These are phyloP conservation scores for Montipora efflorescens DNA, from an alignment of 64 coral and sea anemone genomes.

Conservation along the genomic window DNA sequence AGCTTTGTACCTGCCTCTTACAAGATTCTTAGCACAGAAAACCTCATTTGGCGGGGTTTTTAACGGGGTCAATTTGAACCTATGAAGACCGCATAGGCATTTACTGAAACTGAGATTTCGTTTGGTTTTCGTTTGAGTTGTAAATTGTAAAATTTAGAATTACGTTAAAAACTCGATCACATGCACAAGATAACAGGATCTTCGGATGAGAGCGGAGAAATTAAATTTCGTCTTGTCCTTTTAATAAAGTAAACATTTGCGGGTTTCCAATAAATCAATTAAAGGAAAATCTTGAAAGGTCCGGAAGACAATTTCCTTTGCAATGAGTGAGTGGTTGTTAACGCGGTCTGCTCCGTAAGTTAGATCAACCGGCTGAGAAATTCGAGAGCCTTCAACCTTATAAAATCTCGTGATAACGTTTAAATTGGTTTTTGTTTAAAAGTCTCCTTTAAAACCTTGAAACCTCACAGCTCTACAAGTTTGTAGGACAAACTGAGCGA, in stretches of 20 bases:
- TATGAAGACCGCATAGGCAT: not conserved
- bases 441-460: too few relatives aligned
- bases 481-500: too few relatives aligned
- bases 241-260: not conserved
- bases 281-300: constrained; percentile 4
- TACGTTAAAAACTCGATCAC: too few relatives aligned
- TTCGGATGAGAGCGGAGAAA: not conserved
- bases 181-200: too few relatives aligned
- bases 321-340: constrained; percentile 32
- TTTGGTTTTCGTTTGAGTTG: not conserved
- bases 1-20: too few relatives aligned
- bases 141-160: not conserved
- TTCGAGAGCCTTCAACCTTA: not conserved
- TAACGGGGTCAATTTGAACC: not conserved
- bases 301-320: constrained; percentile 23
- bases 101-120: not conserved
- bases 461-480: too few relatives aligned
- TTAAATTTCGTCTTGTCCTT: not conserved
- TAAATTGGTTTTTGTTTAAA: not conserved
- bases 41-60: not conserved
- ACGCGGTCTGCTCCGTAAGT: not conserved
- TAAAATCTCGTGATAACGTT: not conserved
- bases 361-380: not conserved
- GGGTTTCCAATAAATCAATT: not conserved
- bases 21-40: too few relatives aligned